phyloP scores from a whole-genome alignment of 2,888 invertebrate species.

The Dynastes maya region DNA sequence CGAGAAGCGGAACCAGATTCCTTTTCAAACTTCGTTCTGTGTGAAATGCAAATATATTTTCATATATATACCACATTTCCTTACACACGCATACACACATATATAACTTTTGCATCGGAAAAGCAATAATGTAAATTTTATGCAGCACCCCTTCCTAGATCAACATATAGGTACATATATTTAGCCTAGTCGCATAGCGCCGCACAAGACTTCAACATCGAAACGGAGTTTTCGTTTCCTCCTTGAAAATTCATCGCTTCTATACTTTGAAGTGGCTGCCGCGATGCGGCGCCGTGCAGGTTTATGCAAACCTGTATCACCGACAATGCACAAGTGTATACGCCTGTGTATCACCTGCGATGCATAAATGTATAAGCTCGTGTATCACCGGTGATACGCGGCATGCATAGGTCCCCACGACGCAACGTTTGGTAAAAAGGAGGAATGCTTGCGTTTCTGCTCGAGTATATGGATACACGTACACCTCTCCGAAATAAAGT shows the following conservation, averaged over 20 bases:
- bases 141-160: neutral
- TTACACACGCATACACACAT: neutral
- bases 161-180: neutral
- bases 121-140: slow-evolving; percentile 11
- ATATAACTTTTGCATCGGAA: slow-evolving; percentile 1
- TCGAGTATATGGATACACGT: neutral
- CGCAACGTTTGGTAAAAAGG: neutral
- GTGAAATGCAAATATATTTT: neutral
- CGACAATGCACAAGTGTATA: no score
- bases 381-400: neutral
- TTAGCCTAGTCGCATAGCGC: neutral
- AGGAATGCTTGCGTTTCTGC: neutral
- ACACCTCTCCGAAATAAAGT: neutral
- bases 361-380: neutral
- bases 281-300: neutral
- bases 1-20: neutral
- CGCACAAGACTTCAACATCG: neutral
- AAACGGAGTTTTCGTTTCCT: neutral
- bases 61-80: neutral
- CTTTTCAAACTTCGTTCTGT: slow-evolving; percentile 1
- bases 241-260: neutral
- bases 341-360: no score
- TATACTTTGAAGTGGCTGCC: neutral
- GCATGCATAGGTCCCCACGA: neutral
- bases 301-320: neutral